Evolutionary conservation across 2,888 invertebrate genomes (phyloP).

Genomic region (Caenorhabditis japonica): DNA sequence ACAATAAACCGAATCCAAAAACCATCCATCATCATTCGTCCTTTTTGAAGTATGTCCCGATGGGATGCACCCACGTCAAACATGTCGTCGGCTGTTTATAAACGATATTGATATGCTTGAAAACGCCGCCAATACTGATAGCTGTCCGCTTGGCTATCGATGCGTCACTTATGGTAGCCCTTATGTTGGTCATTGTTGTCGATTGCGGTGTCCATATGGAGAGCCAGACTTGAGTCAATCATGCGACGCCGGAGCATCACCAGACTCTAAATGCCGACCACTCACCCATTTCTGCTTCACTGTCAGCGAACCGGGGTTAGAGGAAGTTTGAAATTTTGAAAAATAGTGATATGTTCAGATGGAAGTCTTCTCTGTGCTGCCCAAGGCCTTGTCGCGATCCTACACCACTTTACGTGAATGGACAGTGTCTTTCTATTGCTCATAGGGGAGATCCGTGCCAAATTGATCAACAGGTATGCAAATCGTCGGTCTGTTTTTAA

Average conservation of each 20-base stretch:
- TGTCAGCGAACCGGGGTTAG: slow-evolving; percentile 64
- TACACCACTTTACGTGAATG: slow-evolving; percentile 76
- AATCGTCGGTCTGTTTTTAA: background rate
- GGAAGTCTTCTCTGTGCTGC: slow-evolving; percentile 76
- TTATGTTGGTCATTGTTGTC: slow-evolving; percentile 77
- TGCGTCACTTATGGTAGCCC: slow-evolving; percentile 77
- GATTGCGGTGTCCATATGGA: slow-evolving; percentile 77
- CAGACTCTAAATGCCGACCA: slow-evolving; percentile 74
- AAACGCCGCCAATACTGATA: slow-evolving; percentile 73
- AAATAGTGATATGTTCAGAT: slow-evolving; percentile 46
- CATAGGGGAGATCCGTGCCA: slow-evolving; percentile 76
- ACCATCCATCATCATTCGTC: background rate
- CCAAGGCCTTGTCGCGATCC: slow-evolving; percentile 77
- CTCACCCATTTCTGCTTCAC: slow-evolving; percentile 77
- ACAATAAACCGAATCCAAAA: background rate
- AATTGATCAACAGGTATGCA: slow-evolving; percentile 75
- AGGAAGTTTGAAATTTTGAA: background rate
- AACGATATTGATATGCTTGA: slow-evolving; percentile 77
- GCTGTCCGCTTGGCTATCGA: slow-evolving; percentile 63
- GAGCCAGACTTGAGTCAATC: slow-evolving; percentile 76
- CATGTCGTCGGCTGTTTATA: slow-evolving; percentile 76
- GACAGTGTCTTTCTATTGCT: slow-evolving; percentile 75
- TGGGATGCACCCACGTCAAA: slow-evolving; percentile 74
- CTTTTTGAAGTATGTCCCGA: slow-evolving; percentile 75
- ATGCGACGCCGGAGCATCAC: slow-evolving; percentile 74